Evolutionary conservation across 1,140 invertebrate species (phyloP), one percentile per base, ranked within the genome.

Genomic region (Periplaneta americana): DNA sequence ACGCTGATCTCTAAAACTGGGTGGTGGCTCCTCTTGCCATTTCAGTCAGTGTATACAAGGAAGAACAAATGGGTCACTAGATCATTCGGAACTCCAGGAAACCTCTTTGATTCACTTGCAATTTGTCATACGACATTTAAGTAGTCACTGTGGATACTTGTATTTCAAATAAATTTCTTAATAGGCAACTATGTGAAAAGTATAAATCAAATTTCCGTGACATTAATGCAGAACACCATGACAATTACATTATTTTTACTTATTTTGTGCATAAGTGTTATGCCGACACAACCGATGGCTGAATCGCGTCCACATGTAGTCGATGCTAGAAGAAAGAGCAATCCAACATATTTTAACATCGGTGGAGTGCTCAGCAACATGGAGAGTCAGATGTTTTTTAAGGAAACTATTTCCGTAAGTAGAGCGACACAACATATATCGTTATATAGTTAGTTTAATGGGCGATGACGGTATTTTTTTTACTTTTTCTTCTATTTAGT

Each of bases 331-430:
- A 34, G 31, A 10, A 66, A 66, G 13, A 66, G 34, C 80, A 96
- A 95, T 88, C 94, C 95, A 31, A 92, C 90, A 1, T 92, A 91
- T 84, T 97, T 94, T 87, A 96, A 96, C 86, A 96, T 97, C 80
- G 96, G 96, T n/a, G 96, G 96, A 33, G 96, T 98, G 17, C 90
- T 97, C n/a, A 96, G 94, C 78, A 94, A 93, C 87, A 93, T 93
- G 83, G 92, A 94, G 32, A 96, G 95, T 82, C 92, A 95, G 86
- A 88, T 87, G 22, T 92, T 94, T 87, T 97, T 97, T 86, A 92
- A 93, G 83, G 91, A 93, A 85, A 96, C 93, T 37, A 96, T 97
- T 84, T 92, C 93, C 84, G 96, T 96, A 91, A 93, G 93, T 90
- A 83, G 13, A 75, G 57, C 17, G 10, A 28, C 22, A 36, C 13